These are phyloP conservation scores for Cebidichthys violaceus DNA, from an alignment of 2,113 vertebrate species.

Conservation along the genomic window DNA sequence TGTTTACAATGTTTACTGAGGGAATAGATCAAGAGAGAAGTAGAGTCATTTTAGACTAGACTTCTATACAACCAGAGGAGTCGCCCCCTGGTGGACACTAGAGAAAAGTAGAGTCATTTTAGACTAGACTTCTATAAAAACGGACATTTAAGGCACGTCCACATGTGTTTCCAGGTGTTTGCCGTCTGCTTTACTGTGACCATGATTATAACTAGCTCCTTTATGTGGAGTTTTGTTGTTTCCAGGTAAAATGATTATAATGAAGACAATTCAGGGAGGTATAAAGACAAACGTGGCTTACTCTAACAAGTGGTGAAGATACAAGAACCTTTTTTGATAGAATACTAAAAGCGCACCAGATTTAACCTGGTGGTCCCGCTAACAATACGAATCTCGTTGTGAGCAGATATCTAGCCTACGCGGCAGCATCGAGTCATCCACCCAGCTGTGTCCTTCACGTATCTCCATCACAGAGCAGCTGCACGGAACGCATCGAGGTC, in stretches of 20 bases:
- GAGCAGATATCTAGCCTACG: background rate
- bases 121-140: too few species aligned
- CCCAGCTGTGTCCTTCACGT: conserved; percentile 6
- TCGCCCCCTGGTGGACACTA: too few species aligned
- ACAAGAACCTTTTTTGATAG: background rate
- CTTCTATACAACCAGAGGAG: too few species aligned
- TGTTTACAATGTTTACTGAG: too few species aligned
- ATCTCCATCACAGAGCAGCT: conserved; percentile 25
- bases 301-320: background rate
- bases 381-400: background rate
- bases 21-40: too few species aligned
- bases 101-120: too few species aligned
- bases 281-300: background rate
- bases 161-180: background rate
- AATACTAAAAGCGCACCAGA: background rate
- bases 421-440: conserved; percentile 12
- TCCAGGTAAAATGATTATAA: background rate
- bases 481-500: conserved; percentile 43
- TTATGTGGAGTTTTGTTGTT: background rate
- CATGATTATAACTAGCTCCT: background rate
- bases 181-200: background rate
- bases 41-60: too few species aligned
- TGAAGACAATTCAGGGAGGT: background rate
- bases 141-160: too few species aligned
- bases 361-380: background rate